Evolutionary conservation across 92 coral and sea anemone species (phyloP).

Genomic region (Porites rus): DNA sequence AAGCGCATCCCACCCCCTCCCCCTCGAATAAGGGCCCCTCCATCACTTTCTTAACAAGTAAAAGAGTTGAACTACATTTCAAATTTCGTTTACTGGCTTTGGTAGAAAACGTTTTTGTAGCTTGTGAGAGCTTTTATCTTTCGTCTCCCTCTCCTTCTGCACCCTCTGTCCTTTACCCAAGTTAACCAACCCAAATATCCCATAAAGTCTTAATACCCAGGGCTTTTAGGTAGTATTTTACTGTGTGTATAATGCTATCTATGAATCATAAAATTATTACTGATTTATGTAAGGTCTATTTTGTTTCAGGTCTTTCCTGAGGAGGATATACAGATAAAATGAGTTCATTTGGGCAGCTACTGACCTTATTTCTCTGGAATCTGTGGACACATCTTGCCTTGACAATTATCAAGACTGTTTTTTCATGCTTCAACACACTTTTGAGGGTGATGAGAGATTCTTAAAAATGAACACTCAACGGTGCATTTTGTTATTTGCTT

Average conservation of each 20-base stretch:
- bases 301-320: conserved; percentile 1
- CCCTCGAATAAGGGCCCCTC: no score
- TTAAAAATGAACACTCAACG: neutral
- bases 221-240: neutral
- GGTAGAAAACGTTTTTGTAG: no score
- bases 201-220: no score
- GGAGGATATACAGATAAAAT: neutral
- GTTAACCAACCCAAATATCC: no score
- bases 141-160: no score
- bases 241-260: neutral
- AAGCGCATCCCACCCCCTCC: no score
- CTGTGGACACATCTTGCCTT: neutral
- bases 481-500: neutral
- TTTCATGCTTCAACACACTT: neutral
- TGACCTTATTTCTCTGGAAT: neutral
- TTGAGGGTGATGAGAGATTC: neutral
- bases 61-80: no score
- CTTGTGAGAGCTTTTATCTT: no score
- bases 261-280: neutral
- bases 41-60: no score
- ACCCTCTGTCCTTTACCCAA: no score
- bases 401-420: neutral
- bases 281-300: neutral
- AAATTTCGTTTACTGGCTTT: no score
- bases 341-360: neutral